Conservation (phyloP, 2,797 vertebrate species). For the Coccyzus lansbergi region DNA sequence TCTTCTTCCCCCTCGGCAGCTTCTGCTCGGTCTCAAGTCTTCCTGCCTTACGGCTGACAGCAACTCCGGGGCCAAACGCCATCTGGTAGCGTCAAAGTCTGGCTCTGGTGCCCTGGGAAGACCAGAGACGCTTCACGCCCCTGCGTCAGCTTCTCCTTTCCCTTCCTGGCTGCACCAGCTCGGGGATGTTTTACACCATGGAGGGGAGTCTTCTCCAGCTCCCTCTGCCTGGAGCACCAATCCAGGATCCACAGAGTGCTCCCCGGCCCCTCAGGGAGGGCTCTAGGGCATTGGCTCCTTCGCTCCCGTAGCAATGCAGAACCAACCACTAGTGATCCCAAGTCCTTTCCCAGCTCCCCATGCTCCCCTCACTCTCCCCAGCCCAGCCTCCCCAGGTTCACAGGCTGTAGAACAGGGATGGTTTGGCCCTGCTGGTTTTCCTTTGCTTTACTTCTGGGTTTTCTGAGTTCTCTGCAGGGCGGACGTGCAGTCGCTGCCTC, state of each 20-base stretch:
- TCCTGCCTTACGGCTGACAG: neutral
- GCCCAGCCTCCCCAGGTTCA: neutral
- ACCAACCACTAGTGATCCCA: slow-evolving; percentile 52
- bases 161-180: neutral
- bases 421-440: neutral
- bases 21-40: neutral
- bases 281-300: neutral
- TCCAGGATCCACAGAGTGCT: neutral
- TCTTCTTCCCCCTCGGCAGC: neutral
- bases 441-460: neutral
- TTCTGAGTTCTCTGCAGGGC: neutral
- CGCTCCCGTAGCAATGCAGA: slow-evolving; percentile 7
- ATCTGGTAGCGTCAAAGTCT: fast-evolving
- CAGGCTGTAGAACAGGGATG: neutral
- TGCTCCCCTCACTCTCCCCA: neutral
- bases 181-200: neutral
- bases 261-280: neutral
- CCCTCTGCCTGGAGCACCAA: neutral
- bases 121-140: neutral
- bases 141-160: neutral
- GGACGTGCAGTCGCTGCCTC: fast-evolving
- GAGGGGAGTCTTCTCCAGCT: neutral
- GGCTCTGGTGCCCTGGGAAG: neutral
- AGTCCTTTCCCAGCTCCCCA: neutral
- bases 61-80: fast-evolving